Percentiles rank a stretch among this genome's conserved stretches.
phyloP scores from a whole-genome alignment of 2,113 vertebrate genomes.

The Girardinichthys multiradiatus region DNA sequence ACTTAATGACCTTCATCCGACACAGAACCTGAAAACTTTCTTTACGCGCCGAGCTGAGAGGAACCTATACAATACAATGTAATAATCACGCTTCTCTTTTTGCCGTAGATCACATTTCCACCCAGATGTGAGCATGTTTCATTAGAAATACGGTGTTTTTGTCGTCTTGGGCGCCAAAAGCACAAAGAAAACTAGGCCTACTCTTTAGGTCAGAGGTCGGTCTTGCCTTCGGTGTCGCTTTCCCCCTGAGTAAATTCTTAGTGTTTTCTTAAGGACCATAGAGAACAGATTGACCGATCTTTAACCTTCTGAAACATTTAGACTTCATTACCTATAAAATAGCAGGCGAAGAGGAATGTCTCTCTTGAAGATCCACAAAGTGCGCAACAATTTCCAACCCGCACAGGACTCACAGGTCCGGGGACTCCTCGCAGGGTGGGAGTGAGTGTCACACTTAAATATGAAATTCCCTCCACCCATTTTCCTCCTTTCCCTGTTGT shows the following conservation, averaged over 20 bases:
- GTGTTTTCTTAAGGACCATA: neutral
- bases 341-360: neutral
- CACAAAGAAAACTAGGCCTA: neutral
- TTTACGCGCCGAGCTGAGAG: neutral
- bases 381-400: neutral
- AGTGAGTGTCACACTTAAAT: neutral
- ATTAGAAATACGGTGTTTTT: neutral
- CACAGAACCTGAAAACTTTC: neutral
- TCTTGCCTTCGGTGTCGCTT: neutral
- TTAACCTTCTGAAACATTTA: neutral
- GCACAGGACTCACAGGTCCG: too few relatives aligned
- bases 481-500: neutral
- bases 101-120: neutral
- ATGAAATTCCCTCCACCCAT: too few relatives aligned
- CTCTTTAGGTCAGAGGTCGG: constrained; percentile 48
- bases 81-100: neutral
- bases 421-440: too few relatives aligned
- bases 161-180: neutral
- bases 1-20: neutral
- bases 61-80: neutral
- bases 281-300: neutral
- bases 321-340: neutral
- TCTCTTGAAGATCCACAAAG: neutral
- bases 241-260: neutral
- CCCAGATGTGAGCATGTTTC: neutral